A percentile compares a stretch with the other conserved stretches of the same genome.
Evolutionary conservation across 2,888 invertebrate species (phyloP).

Genomic region (Galerucella nymphaeae): DNA sequence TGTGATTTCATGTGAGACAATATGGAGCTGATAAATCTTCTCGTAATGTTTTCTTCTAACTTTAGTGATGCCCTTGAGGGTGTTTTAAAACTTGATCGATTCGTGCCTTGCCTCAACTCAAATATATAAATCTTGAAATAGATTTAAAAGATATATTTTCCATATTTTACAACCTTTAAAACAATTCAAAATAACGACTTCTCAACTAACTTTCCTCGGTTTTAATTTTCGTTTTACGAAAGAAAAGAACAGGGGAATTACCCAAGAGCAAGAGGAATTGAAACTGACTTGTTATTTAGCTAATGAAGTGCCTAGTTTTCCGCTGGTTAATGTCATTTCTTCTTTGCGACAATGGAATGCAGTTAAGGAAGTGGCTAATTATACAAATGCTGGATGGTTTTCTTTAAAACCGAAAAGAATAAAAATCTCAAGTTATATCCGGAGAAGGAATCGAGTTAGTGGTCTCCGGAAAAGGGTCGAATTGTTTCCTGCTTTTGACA

Average conservation of each 20-base stretch:
- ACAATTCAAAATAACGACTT: slow-evolving; percentile 8
- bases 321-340: slow-evolving; percentile 25
- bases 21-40: slow-evolving; percentile 20
- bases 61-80: neutral
- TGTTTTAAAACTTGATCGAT: slow-evolving; percentile 11
- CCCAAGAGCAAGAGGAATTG: slow-evolving; percentile 21
- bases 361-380: slow-evolving; percentile 12
- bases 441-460: no score
- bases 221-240: slow-evolving; percentile 19
- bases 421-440: no score
- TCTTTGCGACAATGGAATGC: neutral
- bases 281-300: slow-evolving; percentile 30
- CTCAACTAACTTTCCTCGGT: neutral
- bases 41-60: slow-evolving; percentile 7
- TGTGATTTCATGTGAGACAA: slow-evolving; percentile 20
- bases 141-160: no score
- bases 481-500: no score
- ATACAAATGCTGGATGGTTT: neutral
- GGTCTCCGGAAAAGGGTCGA: no score
- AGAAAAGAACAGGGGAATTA: slow-evolving; percentile 23
- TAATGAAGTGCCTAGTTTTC: slow-evolving; percentile 35
- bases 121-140: neutral
- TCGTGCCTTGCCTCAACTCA: neutral
- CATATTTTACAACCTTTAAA: no score
- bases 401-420: no score